Percentiles rank a stretch among this genome's conserved stretches.
These are phyloP conservation scores for Aleiodes sp. DNA, from an alignment of 1,140 invertebrate genomes.

Conservation along the genomic window DNA sequence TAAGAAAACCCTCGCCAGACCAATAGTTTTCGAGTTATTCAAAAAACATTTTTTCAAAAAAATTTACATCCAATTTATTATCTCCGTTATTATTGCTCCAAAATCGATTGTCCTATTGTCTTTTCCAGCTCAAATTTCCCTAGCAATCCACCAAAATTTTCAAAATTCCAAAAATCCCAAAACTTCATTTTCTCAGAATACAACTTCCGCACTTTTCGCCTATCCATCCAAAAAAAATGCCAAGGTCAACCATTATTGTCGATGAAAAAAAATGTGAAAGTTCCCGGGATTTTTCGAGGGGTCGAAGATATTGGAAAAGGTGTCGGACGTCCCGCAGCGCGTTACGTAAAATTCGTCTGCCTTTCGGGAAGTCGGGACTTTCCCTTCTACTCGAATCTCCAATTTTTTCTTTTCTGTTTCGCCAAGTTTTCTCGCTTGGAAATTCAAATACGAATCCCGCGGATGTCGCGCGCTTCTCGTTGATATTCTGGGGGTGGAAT, in stretches of 20 bases:
- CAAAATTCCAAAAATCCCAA: too few relatives aligned
- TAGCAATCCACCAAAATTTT: too few relatives aligned
- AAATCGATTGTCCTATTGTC: too few relatives aligned
- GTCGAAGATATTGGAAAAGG: constrained; percentile 43
- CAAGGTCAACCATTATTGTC: constrained; percentile 24
- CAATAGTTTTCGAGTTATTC: too few relatives aligned
- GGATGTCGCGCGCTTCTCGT: neutral
- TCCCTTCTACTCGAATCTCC: neutral
- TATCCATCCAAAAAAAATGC: constrained; percentile 35
- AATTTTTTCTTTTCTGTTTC: neutral
- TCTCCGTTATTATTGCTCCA: too few relatives aligned
- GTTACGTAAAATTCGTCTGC: constrained; percentile 53
- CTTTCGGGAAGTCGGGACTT: constrained; percentile 22
- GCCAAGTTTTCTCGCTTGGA: neutral
- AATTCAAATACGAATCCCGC: constrained; percentile 5
- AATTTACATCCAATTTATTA: too few relatives aligned
- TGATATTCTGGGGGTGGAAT: constrained; percentile 18
- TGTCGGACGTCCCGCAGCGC: constrained; percentile 45
- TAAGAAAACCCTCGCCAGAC: too few relatives aligned
- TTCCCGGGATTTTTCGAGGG: constrained; percentile 19
- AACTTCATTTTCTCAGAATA: too few relatives aligned
- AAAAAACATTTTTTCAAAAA: too few relatives aligned
- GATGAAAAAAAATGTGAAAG: constrained; percentile 61
- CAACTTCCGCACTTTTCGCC: constrained; percentile 33
- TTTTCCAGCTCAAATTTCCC: too few relatives aligned